A percentile compares a stretch with the other conserved stretches of the same genome.
phyloP scores from a whole-genome alignment of 2,797 vertebrate genomes.

The Phrynocephalus forsythii region DNA sequence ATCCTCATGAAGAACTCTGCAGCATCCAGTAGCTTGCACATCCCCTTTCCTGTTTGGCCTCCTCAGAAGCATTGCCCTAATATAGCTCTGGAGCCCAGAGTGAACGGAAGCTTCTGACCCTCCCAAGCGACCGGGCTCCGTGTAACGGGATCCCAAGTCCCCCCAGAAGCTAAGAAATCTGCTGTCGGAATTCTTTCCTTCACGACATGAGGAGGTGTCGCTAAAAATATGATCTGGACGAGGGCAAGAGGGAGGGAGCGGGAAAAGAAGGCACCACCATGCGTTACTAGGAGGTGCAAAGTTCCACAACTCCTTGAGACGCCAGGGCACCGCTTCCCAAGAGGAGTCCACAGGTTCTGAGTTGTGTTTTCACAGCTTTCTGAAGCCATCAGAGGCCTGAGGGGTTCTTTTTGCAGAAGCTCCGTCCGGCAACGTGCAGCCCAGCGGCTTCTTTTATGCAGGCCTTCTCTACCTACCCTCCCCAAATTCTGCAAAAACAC shows the following conservation, averaged over 20 bases:
- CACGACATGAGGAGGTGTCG: background rate
- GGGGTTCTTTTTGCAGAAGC: constrained; percentile 65
- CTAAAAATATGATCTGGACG: background rate
- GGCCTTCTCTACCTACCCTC: constrained; percentile 34
- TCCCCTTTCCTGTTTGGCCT: background rate
- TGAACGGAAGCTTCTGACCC: background rate
- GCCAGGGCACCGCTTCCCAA: constrained; percentile 60
- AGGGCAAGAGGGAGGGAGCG: background rate
- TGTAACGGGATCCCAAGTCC: background rate
- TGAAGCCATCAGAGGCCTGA: constrained; percentile 72
- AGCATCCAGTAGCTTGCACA: background rate
- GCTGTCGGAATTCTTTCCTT: background rate
- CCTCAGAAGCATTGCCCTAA: background rate
- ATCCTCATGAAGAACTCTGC: background rate
- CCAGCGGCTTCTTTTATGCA: constrained; percentile 38
- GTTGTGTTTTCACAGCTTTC: constrained; percentile 77
- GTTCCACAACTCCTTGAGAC: constrained; percentile 43
- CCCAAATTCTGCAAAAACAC: constrained; percentile 25
- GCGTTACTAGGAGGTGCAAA: constrained; percentile 7
- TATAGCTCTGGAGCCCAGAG: background rate
- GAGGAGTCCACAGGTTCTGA: constrained; percentile 58
- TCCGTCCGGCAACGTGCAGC: constrained; percentile 46
- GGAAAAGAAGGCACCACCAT: background rate
- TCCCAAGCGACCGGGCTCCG: accelerated
- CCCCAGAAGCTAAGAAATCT: constrained; percentile 22